phyloP scores from a whole-genome alignment of 2,797 vertebrate genomes.

The Masticophis lateralis region DNA sequence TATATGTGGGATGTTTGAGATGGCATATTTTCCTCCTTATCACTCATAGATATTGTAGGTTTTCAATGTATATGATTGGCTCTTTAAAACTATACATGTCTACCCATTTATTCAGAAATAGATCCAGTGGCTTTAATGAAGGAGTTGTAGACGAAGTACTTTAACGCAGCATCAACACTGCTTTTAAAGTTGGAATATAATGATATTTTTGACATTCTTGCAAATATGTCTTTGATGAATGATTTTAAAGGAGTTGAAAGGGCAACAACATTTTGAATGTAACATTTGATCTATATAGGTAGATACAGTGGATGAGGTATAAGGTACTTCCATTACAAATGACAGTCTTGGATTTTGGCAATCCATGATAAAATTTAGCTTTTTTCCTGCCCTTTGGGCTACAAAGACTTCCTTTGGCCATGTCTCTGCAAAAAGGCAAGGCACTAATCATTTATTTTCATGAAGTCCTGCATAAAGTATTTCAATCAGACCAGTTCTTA shows the following conservation, averaged over 20 bases:
- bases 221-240: slow-evolving; percentile 16
- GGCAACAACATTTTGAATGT: slow-evolving; percentile 11
- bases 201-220: not conserved
- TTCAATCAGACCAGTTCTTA: not conserved
- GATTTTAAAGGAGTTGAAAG: slow-evolving; percentile 26
- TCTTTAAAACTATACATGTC: not conserved
- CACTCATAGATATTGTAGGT: not conserved
- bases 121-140: not conserved
- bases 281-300: not conserved
- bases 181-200: not conserved
- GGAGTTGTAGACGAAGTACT: not conserved
- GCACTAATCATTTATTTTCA: slow-evolving; percentile 10
- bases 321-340: slow-evolving; percentile 27
- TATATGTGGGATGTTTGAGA: not conserved
- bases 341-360: slow-evolving; percentile 25
- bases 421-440: not conserved
- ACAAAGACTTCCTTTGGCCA: not conserved
- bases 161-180: not conserved
- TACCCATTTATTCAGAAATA: not conserved
- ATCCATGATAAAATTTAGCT: slow-evolving; percentile 12
- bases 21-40: not conserved
- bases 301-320: slow-evolving; percentile 28
- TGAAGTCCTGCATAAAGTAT: not conserved
- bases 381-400: slow-evolving; percentile 12
- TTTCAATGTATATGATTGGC: not conserved